These are phyloP conservation scores for Serinus canaria DNA, from an alignment of 2,113 vertebrate species.

Conservation along the genomic window DNA sequence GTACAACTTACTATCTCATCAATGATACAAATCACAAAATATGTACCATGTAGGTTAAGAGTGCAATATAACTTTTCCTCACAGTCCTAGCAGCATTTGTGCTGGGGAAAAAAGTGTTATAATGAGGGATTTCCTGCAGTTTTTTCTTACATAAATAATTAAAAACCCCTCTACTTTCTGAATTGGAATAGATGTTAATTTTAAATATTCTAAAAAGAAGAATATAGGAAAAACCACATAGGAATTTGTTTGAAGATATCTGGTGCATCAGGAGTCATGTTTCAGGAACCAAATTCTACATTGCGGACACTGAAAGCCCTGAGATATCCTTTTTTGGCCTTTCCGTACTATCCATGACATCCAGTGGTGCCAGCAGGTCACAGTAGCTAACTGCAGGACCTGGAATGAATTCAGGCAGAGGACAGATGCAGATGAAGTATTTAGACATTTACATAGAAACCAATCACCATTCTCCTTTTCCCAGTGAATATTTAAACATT, in stretches of 20 bases:
- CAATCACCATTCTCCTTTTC: background rate
- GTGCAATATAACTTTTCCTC: background rate
- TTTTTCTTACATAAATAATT: background rate
- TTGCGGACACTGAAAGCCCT: background rate
- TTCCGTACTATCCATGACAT: background rate
- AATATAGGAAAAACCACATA: background rate
- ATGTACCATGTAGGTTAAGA: background rate
- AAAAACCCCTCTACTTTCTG: accelerated
- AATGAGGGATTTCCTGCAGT: background rate
- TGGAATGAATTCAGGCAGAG: background rate
- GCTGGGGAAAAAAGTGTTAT: background rate
- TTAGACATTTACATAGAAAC: background rate
- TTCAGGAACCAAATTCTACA: background rate
- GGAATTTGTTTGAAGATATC: background rate
- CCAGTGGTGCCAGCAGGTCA: background rate
- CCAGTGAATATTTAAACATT: background rate
- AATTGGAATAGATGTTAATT: background rate
- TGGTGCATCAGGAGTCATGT: background rate
- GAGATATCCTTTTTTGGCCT: background rate
- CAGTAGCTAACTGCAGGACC: background rate
- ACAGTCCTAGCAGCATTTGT: background rate
- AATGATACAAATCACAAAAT: background rate
- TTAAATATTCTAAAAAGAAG: background rate
- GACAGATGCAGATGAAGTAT: background rate
- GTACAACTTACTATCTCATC: background rate